phyloP scores from a whole-genome alignment of 2,797 vertebrate genomes.

The Mormyrus proboscirostris region DNA sequence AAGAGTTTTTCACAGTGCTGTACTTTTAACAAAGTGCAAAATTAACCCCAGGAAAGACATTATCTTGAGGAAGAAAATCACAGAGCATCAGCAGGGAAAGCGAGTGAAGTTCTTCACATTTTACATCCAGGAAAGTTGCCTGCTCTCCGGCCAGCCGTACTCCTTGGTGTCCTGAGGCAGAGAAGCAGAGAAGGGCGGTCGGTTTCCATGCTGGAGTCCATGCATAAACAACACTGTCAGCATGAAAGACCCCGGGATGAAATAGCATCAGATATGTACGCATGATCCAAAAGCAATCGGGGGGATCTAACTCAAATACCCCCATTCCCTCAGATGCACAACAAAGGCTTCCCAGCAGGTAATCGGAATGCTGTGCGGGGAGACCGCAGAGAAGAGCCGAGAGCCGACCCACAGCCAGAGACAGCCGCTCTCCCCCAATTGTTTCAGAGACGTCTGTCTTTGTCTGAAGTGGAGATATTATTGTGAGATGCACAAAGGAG shows the following conservation, averaged over 20 bases:
- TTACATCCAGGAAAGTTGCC: slow-evolving; percentile 7
- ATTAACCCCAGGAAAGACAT: not conserved
- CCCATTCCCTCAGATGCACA: slow-evolving; percentile 55
- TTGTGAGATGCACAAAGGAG: slow-evolving; percentile 10
- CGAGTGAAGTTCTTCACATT: not conserved
- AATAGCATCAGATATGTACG: slow-evolving; percentile 45
- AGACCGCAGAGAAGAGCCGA: slow-evolving; percentile 34
- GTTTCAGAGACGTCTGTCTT: slow-evolving; percentile 18
- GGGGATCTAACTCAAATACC: slow-evolving; percentile 67
- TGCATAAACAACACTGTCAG: slow-evolving; percentile 39
- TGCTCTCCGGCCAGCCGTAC: slow-evolving; percentile 24
- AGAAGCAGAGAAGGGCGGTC: slow-evolving; percentile 23
- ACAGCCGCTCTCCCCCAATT: slow-evolving; percentile 1
- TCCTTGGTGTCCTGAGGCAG: slow-evolving; percentile 28
- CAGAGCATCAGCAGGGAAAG: not conserved
- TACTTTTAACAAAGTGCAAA: not conserved
- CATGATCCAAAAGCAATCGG: slow-evolving; percentile 55
- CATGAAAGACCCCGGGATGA: slow-evolving; percentile 50
- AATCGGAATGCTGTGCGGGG: slow-evolving; percentile 61
- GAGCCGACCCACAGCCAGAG: not conserved
- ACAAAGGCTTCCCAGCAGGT: slow-evolving; percentile 59
- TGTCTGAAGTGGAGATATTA: slow-evolving; percentile 21
- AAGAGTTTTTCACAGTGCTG: not conserved
- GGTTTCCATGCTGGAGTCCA: slow-evolving; percentile 31
- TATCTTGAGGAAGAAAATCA: not conserved